Evolutionary conservation across 1,140 invertebrate genomes (phyloP).

Genomic region (Zaprionus inermis): DNA sequence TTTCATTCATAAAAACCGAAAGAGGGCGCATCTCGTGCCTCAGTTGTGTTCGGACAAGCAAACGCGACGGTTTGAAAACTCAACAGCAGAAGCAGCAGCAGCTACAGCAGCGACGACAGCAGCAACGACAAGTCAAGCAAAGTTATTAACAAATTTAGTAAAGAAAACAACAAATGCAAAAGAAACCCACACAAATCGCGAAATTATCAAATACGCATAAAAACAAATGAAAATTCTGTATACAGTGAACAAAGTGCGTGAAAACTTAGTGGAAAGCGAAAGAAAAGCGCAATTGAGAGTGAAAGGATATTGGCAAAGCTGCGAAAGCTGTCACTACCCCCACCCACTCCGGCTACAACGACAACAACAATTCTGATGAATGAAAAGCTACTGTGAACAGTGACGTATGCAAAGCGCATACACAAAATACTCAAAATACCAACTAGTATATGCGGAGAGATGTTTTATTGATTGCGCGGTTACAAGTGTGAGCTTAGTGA

Average conservation of each 20-base stretch:
- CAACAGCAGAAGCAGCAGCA: slow-evolving; percentile 34
- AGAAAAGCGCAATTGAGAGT: slow-evolving; percentile 36
- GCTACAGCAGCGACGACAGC: slow-evolving; percentile 25
- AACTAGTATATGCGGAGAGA: slow-evolving; percentile 35
- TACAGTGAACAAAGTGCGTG: slow-evolving; percentile 26
- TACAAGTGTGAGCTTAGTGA: slow-evolving; percentile 26
- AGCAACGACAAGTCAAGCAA: slow-evolving; percentile 19
- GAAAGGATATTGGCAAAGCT: slow-evolving; percentile 44
- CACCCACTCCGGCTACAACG: not conserved
- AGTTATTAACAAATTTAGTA: slow-evolving; percentile 23
- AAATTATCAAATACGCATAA: not conserved
- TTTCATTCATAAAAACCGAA: slow-evolving; percentile 85
- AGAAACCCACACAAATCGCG: slow-evolving; percentile 18
- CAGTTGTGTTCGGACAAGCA: slow-evolving; percentile 84
- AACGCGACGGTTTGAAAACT: slow-evolving; percentile 81
- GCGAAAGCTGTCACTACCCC: not conserved
- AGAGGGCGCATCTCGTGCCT: slow-evolving; percentile 84
- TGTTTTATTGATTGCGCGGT: slow-evolving; percentile 63
- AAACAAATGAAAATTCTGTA: slow-evolving; percentile 13
- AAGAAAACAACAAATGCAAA: slow-evolving; percentile 36
- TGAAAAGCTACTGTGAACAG: slow-evolving; percentile 34
- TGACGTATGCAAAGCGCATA: slow-evolving; percentile 36
- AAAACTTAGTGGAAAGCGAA: slow-evolving; percentile 20
- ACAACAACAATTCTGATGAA: slow-evolving; percentile 20
- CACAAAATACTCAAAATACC: slow-evolving; percentile 44